Evolutionary conservation across 2,888 invertebrate species (phyloP).

Genomic region (Lasioglossum figueresi): DNA sequence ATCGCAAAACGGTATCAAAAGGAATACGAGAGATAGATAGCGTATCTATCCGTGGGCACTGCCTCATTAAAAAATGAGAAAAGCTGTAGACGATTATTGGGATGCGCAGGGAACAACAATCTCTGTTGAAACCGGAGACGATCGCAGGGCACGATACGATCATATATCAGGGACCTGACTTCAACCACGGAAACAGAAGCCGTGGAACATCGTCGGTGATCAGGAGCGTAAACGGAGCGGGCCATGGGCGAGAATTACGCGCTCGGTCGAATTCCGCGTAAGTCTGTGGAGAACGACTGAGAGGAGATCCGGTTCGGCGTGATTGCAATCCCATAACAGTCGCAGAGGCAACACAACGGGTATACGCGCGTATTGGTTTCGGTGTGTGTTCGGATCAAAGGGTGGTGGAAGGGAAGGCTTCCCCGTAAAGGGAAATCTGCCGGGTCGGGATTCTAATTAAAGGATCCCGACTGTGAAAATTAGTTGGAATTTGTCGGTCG

Average conservation of each 20-base stretch:
- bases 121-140: not conserved
- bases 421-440: slow-evolving; percentile 72
- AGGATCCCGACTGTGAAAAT: slow-evolving; percentile 79
- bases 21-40: too few species aligned
- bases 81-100: not conserved
- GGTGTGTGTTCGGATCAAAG: slow-evolving; percentile 31
- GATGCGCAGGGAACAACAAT: not conserved
- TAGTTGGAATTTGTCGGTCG: slow-evolving; percentile 80
- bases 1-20: too few species aligned
- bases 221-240: not conserved
- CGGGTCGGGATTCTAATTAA: slow-evolving; percentile 80
- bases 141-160: not conserved
- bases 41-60: too few species aligned
- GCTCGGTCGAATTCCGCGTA: not conserved
- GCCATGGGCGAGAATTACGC: not conserved
- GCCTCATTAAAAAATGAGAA: not conserved
- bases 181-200: not conserved
- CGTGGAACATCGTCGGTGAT: not conserved
- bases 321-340: slow-evolving; percentile 43
- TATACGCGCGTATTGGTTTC: not conserved
- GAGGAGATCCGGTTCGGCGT: not conserved
- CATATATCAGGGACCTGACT: not conserved
- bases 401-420: slow-evolving; percentile 13
- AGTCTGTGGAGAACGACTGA: slow-evolving; percentile 9
- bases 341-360: not conserved